These are phyloP conservation scores for Pterocles gutturalis DNA, from an alignment of 2,113 vertebrate genomes.

Conservation along the genomic window DNA sequence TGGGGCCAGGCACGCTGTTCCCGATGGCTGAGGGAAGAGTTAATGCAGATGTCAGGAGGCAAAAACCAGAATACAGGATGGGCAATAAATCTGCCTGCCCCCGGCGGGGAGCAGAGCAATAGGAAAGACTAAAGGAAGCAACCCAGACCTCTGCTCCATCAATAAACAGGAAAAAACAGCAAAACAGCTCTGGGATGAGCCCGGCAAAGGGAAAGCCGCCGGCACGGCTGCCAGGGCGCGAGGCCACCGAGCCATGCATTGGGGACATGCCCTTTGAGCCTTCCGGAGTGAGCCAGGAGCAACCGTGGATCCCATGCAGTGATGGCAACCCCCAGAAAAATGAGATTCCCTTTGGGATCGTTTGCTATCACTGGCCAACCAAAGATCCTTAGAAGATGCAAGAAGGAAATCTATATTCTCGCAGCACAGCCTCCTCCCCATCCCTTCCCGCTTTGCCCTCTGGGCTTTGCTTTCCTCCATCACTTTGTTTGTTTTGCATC, in stretches of 20 bases:
- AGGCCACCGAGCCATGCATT: not conserved
- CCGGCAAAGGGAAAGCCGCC: not conserved
- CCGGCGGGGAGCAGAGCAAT: not conserved
- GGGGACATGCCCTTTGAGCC: not conserved
- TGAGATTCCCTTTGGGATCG: fast-evolving
- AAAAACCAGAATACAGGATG: not conserved
- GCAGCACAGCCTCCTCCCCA: not conserved
- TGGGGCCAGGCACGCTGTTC: not conserved
- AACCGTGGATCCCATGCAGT: fast-evolving
- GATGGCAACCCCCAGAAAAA: not conserved
- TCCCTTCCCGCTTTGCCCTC: not conserved
- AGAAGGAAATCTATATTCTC: not conserved
- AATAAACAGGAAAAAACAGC: not conserved
- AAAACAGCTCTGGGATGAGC: fast-evolving
- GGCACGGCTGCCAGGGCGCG: fast-evolving
- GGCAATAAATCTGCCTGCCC: not conserved
- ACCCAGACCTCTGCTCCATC: not conserved
- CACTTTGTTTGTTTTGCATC: not conserved
- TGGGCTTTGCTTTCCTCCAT: not conserved
- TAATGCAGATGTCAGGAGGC: not conserved
- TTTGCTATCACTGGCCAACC: fast-evolving
- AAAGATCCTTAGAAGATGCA: not conserved
- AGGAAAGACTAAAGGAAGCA: not conserved
- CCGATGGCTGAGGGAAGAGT: not conserved
- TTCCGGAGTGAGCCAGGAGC: not conserved